These are phyloP conservation scores for Paracentrotus lividus DNA, from an alignment of 53 echinoderm and acorn worm species.

Conservation along the genomic window DNA sequence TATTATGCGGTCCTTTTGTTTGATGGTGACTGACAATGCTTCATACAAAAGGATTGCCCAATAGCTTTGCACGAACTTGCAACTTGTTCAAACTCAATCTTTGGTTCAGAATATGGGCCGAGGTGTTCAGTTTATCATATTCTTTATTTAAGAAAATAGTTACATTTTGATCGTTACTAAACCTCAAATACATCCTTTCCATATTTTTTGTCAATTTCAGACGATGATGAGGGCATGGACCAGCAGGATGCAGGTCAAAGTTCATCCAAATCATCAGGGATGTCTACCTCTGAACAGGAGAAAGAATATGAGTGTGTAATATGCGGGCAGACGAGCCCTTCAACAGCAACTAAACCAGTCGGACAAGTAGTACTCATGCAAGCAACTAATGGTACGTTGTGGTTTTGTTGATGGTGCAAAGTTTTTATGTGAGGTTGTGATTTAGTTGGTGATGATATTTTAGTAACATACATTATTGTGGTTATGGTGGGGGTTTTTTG, in stretches of 20 bases:
- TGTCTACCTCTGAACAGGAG: neutral
- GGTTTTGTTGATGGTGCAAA: neutral
- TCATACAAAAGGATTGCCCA: too few species aligned
- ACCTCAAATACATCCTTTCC: neutral
- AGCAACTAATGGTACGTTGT: constrained; percentile 83
- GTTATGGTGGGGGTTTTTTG: neutral
- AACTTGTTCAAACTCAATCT: too few species aligned
- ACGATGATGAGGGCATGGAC: constrained; percentile 45
- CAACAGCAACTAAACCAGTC: constrained; percentile 78
- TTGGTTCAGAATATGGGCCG: too few species aligned
- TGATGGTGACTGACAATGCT: too few species aligned
- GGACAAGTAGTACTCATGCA: constrained; percentile 93
- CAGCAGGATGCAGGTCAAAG: neutral
- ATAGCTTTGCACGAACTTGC: too few species aligned
- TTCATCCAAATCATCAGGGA: neutral
- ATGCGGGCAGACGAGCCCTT: constrained; percentile 90
- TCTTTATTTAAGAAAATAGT: too few species aligned
- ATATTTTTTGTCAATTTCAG: neutral
- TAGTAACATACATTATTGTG: too few species aligned
- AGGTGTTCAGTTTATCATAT: too few species aligned
- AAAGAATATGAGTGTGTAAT: constrained; percentile 95
- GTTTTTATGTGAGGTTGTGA: too few species aligned
- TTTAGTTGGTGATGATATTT: too few species aligned
- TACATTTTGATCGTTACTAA: too few species aligned
- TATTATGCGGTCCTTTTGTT: too few species aligned